Percentiles rank a stretch among this genome's conserved stretches.
Conservation (phyloP, 2,113 vertebrate genomes). For the Burhinus bistriatus region DNA sequence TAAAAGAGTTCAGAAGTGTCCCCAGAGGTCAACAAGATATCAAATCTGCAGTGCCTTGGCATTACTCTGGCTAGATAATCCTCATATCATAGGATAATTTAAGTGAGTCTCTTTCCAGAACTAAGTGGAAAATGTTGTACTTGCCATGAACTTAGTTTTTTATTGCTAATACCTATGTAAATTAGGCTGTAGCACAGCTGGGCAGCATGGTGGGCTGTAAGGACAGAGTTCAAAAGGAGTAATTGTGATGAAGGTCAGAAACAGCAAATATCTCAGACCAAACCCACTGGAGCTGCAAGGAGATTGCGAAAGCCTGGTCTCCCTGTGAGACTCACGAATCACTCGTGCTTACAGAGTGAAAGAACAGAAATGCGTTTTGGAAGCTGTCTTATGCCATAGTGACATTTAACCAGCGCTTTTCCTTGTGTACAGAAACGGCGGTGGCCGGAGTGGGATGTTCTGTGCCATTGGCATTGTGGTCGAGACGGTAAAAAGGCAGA, state of each 20-base stretch:
- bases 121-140: background rate
- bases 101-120: background rate
- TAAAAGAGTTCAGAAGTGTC: background rate
- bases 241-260: background rate
- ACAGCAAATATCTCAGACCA: background rate
- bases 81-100: background rate
- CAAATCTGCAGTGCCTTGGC: background rate
- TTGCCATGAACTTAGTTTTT: background rate
- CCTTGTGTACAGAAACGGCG: constrained; percentile 83
- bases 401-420: background rate
- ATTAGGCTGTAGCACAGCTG: background rate
- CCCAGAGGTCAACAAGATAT: background rate
- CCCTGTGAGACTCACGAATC: background rate
- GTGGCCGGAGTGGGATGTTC: constrained; percentile 94
- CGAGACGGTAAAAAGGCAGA: constrained; percentile 98
- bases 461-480: constrained; percentile 97
- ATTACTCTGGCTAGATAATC: background rate
- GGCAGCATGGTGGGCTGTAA: background rate
- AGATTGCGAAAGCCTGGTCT: background rate
- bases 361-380: background rate
- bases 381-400: background rate
- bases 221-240: background rate
- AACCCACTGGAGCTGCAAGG: background rate
- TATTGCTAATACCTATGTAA: background rate
- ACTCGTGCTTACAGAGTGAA: background rate